These are phyloP conservation scores for Troilus luridus DNA, from an alignment of 2,888 invertebrate genomes.

Conservation along the genomic window DNA sequence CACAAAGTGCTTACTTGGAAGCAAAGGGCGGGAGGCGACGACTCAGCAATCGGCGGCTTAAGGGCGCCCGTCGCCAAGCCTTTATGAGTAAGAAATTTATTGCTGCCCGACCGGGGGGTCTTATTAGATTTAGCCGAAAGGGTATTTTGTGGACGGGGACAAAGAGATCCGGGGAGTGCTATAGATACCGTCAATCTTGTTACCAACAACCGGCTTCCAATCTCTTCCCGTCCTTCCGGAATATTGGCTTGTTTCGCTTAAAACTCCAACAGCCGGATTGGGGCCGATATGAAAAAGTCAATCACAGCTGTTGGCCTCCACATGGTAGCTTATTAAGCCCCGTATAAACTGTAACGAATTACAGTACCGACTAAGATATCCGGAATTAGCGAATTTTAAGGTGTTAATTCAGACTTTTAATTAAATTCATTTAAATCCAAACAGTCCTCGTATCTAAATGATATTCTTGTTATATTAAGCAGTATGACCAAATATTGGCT, in stretches of 20 bases:
- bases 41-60: slow-evolving; percentile 44
- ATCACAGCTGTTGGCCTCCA: background rate
- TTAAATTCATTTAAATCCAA: no score
- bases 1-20: slow-evolving; percentile 31
- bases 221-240: background rate
- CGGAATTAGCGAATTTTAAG: no score
- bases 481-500: no score
- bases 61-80: slow-evolving; percentile 36
- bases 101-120: slow-evolving; percentile 19
- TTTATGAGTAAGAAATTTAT: slow-evolving; percentile 46
- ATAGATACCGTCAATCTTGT: slow-evolving; percentile 49
- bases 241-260: slow-evolving; percentile 41
- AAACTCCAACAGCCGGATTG: slow-evolving; percentile 13
- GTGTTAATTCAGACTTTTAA: no score
- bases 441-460: no score
- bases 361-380: background rate
- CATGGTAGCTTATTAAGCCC: background rate
- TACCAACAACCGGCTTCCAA: slow-evolving; percentile 39
- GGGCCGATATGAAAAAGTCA: slow-evolving; percentile 13
- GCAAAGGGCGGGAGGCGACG: slow-evolving; percentile 1
- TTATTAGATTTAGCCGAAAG: slow-evolving; percentile 50
- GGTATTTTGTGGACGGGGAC: slow-evolving; percentile 49
- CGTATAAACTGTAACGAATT: background rate
- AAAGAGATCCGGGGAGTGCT: slow-evolving; percentile 35
- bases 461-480: no score